Evolutionary conservation across 92 coral and sea anemone species (phyloP).

Genomic region (Galaxea fascicularis): DNA sequence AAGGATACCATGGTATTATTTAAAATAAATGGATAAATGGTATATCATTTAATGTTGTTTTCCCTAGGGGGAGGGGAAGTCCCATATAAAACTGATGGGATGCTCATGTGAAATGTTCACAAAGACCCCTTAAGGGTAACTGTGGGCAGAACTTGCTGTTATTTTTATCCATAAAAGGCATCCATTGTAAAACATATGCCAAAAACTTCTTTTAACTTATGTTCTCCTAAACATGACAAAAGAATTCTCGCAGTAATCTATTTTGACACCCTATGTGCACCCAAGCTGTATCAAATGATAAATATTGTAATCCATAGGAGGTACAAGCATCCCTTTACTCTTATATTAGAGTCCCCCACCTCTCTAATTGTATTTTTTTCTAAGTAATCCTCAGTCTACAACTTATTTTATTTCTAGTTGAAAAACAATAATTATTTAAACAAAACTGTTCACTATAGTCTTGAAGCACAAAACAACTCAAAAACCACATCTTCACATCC

Average conservation of each 20-base stretch:
- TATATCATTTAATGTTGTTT: no score
- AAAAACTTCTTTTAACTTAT: background rate
- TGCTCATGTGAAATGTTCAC: background rate
- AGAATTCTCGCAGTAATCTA: background rate
- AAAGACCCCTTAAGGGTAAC: background rate
- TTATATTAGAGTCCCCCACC: background rate
- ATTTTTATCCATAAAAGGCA: background rate
- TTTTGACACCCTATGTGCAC: background rate
- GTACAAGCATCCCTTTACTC: slow-evolving; percentile 5
- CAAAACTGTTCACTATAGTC: background rate
- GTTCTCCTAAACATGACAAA: background rate
- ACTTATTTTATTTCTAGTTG: no score
- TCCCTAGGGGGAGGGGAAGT: background rate
- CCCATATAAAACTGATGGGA: background rate
- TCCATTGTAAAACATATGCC: background rate
- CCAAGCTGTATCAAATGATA: background rate
- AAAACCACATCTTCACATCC: slow-evolving; percentile 40
- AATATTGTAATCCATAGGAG: background rate
- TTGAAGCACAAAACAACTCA: slow-evolving; percentile 3
- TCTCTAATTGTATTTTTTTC: background rate
- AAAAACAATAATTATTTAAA: no score
- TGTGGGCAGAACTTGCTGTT: background rate
- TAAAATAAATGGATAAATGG: no score
- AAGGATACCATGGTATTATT: background rate
- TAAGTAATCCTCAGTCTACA: background rate